phyloP scores from a whole-genome alignment of 2,888 invertebrate genomes.

The Rhingia campestris region DNA sequence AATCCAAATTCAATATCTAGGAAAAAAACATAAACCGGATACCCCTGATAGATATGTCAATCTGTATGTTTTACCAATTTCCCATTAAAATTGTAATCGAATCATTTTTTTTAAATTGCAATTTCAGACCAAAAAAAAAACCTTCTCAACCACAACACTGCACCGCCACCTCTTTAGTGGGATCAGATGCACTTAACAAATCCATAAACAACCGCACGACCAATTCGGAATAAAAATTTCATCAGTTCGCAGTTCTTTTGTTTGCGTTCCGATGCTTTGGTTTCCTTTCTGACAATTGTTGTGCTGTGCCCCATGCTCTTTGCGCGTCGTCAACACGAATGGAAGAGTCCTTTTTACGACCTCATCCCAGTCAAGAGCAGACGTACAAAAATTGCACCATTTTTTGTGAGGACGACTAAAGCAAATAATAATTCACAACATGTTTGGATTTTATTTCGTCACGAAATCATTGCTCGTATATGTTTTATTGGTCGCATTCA shows the following conservation, averaged over 20 bases:
- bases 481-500: slow-evolving; percentile 51
- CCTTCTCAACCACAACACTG: background rate
- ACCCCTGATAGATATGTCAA: too few species aligned
- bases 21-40: too few species aligned
- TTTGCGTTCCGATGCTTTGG: slow-evolving; percentile 36
- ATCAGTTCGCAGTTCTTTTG: slow-evolving; percentile 56
- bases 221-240: slow-evolving; percentile 54
- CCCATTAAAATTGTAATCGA: background rate
- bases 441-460: slow-evolving; percentile 73
- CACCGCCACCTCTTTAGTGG: background rate
- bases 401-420: slow-evolving; percentile 37
- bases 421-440: slow-evolving; percentile 73
- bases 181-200: slow-evolving; percentile 55
- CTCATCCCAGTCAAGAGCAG: slow-evolving; percentile 15
- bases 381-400: slow-evolving; percentile 33
- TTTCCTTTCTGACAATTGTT: slow-evolving; percentile 55
- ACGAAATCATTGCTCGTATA: slow-evolving; percentile 72
- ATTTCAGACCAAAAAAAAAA: too few species aligned
- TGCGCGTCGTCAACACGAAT: slow-evolving; percentile 19
- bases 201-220: slow-evolving; percentile 51
- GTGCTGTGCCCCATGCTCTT: slow-evolving; percentile 13
- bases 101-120: too few species aligned
- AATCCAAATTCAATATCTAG: too few species aligned
- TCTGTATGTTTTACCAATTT: background rate
- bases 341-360: slow-evolving; percentile 53